Evolutionary conservation across 2,797 vertebrate genomes (phyloP), one percentile per base, ranked within the genome.

Genomic region (Galagoides demidoff): DNA sequence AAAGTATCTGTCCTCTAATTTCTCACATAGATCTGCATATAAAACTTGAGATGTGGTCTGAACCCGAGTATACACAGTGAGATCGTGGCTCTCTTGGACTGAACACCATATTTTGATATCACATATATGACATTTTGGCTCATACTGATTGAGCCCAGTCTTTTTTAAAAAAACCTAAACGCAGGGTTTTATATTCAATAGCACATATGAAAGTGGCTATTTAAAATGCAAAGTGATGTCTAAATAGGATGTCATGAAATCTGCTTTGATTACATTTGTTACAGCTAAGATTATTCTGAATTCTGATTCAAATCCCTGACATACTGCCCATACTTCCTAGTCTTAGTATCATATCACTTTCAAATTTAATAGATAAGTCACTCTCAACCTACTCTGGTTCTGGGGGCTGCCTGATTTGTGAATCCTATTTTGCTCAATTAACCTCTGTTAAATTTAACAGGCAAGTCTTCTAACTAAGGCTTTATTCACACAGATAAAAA

Each of bases 401-500:
- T 16, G 22, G n/a, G 13, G 22, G 22, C 77, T 37, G 12, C 52
- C 77, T 4, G 52, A 57, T 34, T 57, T 52, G n/a, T 34, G 52
- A 57, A 55, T 25, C 52, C 2, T 57, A 57, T 52, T 79, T 79
- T 79, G 52, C 77, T 79, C n/a, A 37, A 25, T 79, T 34, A 79
- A 79, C 25, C n/a, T 79, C 52, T 57, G 52, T 57, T 57, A 79
- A 78, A 89, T n/a, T 70, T 70, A 63, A 45, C 20, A 84, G 45
- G 23, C 1, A 82, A 63, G 49, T 59, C 31, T 83, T 63, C 55
- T 78, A 83, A 85, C 55, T 78, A 83, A 85, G 49, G 22, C 25
- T 73, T 87, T 73, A 93, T 59, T 79, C n/a, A 95, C 55, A 57
- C 7, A 19, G 52, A 85, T 68, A 87, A 92, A 96, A 88, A 90